These are phyloP conservation scores for Cordilura impudica DNA, from an alignment of 2,888 invertebrate genomes.

Conservation along the genomic window DNA sequence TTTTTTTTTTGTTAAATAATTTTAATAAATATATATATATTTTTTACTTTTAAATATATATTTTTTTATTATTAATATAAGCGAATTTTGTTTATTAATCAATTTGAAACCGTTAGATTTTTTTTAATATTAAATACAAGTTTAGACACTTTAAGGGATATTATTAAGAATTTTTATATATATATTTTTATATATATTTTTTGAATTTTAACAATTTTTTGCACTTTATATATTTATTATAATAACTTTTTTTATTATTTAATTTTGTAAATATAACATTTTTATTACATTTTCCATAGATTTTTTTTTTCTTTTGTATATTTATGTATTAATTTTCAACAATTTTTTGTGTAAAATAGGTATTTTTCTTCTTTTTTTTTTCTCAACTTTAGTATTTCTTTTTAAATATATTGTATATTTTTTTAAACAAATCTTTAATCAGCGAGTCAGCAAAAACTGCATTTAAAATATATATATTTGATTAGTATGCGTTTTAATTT, in stretches of 20 bases:
- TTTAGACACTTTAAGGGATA: slow-evolving; percentile 25
- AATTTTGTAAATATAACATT: slow-evolving; percentile 12
- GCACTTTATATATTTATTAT: slow-evolving; percentile 7
- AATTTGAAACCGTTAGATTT: slow-evolving; percentile 27
- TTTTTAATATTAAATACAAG: not conserved
- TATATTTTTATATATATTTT: slow-evolving; percentile 10
- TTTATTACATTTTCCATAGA: slow-evolving; percentile 2
- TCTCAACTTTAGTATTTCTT: slow-evolving; percentile 62
- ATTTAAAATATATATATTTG: slow-evolving; percentile 44
- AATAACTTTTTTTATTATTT: slow-evolving; percentile 7
- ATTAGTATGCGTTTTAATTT: slow-evolving; percentile 35
- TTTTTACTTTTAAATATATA: not conserved
- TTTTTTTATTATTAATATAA: too few relatives aligned
- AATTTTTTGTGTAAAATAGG: slow-evolving; percentile 31
- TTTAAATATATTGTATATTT: slow-evolving; percentile 27
- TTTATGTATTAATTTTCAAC: slow-evolving; percentile 12
- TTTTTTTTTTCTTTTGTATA: slow-evolving; percentile 32
- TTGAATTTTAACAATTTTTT: slow-evolving; percentile 15
- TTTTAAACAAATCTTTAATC: slow-evolving; percentile 37
- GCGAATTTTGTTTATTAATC: too few relatives aligned
- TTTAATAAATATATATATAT: not conserved
- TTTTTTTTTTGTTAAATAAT: not conserved
- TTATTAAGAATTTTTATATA: slow-evolving; percentile 16
- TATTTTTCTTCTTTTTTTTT: slow-evolving; percentile 60
- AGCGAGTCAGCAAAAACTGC: slow-evolving; percentile 62